phyloP scores from a whole-genome alignment of 2,888 invertebrate genomes.

The Meiosimyza platycephala region DNA sequence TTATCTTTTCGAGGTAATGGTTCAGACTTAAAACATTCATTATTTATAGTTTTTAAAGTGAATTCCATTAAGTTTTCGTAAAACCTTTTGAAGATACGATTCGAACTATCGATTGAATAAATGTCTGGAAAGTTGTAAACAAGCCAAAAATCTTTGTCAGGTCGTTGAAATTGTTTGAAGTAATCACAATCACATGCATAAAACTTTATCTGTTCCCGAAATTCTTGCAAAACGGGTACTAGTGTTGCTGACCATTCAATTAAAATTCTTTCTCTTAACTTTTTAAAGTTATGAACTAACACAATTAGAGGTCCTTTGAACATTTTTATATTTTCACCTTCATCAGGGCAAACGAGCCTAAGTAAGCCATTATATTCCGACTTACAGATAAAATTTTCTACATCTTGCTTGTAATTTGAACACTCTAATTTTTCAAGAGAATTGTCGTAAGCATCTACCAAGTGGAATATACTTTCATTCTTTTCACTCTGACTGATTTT shows the following conservation, averaged over 20 bases:
- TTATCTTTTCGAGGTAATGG: not conserved
- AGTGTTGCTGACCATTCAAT: not conserved
- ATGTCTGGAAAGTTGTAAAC: not conserved
- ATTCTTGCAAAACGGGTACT: not conserved
- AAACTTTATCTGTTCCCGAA: not conserved
- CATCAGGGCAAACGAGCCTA: not conserved
- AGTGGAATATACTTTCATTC: not conserved
- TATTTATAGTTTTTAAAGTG: not conserved
- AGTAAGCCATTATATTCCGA: conserved; percentile 2
- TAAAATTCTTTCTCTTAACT: not conserved
- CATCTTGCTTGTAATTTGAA: not conserved
- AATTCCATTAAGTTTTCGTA: not conserved
- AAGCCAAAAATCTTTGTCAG: not conserved
- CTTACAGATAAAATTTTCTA: not conserved
- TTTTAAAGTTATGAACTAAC: not conserved
- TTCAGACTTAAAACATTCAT: conserved; percentile 6
- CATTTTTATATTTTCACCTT: conserved; percentile 9
- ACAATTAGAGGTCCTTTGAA: not conserved
- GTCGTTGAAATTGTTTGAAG: no score
- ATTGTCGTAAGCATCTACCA: not conserved
- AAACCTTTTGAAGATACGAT: not conserved
- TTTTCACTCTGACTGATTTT: not conserved
- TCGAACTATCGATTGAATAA: not conserved
- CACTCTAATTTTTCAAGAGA: not conserved
- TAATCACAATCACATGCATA: not conserved